Evolutionary conservation across 2,888 invertebrate species (phyloP), one percentile per base, ranked within the genome.

Genomic region (Acrobasis repandana): DNA sequence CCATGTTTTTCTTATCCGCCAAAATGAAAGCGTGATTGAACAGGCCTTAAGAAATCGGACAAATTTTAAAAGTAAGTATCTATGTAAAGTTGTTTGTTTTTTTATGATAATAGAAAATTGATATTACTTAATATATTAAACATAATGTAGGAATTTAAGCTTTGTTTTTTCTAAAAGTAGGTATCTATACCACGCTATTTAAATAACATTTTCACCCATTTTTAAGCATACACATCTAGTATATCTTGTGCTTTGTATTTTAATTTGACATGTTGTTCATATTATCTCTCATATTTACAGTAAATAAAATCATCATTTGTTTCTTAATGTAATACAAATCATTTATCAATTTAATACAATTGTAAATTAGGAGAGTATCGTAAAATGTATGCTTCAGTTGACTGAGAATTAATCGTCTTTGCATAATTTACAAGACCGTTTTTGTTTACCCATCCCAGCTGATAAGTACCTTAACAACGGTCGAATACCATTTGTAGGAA

Each of bases 391-490:
- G 9, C 36, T 52, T 10, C 11, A 34, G 36, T 52, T 52, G 36
- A 52, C 33, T 52, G 36, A 36, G 16, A 52, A 52, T 36, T 33
- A 36, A 36, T 52, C 36, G 52, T 52, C 16, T 52, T 16, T 15
- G 11, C 15, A 34, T 16, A 36, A 52, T 52, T 52, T 11, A 52
- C 52, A 52, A 10, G 11, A 52, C n/a, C 5, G 36, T 36, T 34
- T 52, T 36, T 52, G 52, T 52, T 8, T 16, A 36, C 10, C 36
- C 52, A 18, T 36, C 36, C 8, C 5, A 11, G 16, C 9, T 51
- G 34, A 52, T 52, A 52, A 52, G 36, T 51, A 36, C n/a, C n/a
- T n/a, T n/a, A 52, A 36, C 52, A 15, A 15, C 10, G 36, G 52
- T 34, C 52, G 16, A 52, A 52, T 15, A 52, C 36, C 52, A 34